Evolutionary conservation across 2,888 invertebrate genomes (phyloP), one percentile per base, ranked within the genome.

Genomic region (Octonoba sinensis): DNA sequence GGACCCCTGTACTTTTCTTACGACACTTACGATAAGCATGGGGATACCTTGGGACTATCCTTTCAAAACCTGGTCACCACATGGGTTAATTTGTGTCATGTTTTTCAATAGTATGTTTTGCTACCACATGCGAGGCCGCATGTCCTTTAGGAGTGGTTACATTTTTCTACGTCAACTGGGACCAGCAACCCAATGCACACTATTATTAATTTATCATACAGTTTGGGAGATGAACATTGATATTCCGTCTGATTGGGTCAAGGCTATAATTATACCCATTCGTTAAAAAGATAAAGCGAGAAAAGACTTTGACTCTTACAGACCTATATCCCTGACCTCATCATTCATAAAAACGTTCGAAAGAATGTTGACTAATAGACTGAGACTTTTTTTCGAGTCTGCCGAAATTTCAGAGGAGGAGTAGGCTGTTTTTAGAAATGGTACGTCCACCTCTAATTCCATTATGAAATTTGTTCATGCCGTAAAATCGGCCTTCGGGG

Each of bases 271-370:
- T 22, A 59, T 2, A 12, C 59, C 59, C 24, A 59, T 59, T 12
- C 6, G 24, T 59, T 13, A 59, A 27, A 59, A 59, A 22, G 24
- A 22, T 20, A 59, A 59, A 22, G 22, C 59, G 16, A 59, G 20
- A 59, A 6, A 59, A 11, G 59, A 1, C 59, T 59, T 59, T 22
- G 22, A 59, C 22, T 59, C 59, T 24, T 59, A 59, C 16, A 59
- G 59, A 59, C 54, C 54, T 54, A 15, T 54, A 6, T 47, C 47
- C 15, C 12, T 47, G 47, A 47, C 47, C 15, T 47, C 47, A 47
- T 11, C 15, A 15, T 47, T 47, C 12, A 15, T 47, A 47, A 47
- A 47, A 15, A 47, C 47, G 15, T 12, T 47, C 15, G 47, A 15
- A 47, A 11, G 47, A 47, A 47, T 47, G 47, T 47, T n/a, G n/a